These are phyloP conservation scores for Rutpela maculata DNA, from an alignment of 2,888 invertebrate species.

Conservation along the genomic window DNA sequence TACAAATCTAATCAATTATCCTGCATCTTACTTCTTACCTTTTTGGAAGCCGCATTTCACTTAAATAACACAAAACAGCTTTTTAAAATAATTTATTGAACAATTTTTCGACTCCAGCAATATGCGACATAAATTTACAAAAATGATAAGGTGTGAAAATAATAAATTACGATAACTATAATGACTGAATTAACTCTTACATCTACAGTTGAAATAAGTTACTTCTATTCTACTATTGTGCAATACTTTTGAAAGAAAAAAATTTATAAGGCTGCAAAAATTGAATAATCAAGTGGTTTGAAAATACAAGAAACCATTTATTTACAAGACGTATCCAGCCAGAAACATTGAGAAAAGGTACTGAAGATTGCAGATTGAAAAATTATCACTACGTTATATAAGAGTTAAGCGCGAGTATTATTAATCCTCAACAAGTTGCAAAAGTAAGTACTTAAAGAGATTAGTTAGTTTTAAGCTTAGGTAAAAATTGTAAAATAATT, in stretches of 20 bases:
- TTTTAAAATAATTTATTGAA: constrained; percentile 31
- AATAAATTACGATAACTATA: constrained; percentile 40
- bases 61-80: background rate
- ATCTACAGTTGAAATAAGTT: constrained; percentile 43
- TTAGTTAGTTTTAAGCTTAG: background rate
- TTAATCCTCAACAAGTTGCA: constrained; percentile 31
- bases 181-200: constrained; percentile 28
- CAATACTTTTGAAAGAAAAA: constrained; percentile 43
- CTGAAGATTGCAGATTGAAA: background rate
- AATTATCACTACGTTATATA: background rate
- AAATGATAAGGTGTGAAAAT: constrained; percentile 30
- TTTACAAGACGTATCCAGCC: background rate
- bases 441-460: constrained; percentile 3
- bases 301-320: constrained; percentile 29
- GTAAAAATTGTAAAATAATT: background rate
- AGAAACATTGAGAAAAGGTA: background rate
- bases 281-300: constrained; percentile 21
- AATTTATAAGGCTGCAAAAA: background rate
- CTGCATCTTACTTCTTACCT: too few relatives aligned
- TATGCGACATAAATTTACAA: constrained; percentile 20
- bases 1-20: too few relatives aligned
- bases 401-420: constrained; percentile 19
- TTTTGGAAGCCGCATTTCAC: background rate
- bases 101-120: constrained; percentile 25
- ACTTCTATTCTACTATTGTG: constrained; percentile 35